Evolutionary conservation across 23 tunicate species (phyloP).

Genomic region (Trididemnum clinides): DNA sequence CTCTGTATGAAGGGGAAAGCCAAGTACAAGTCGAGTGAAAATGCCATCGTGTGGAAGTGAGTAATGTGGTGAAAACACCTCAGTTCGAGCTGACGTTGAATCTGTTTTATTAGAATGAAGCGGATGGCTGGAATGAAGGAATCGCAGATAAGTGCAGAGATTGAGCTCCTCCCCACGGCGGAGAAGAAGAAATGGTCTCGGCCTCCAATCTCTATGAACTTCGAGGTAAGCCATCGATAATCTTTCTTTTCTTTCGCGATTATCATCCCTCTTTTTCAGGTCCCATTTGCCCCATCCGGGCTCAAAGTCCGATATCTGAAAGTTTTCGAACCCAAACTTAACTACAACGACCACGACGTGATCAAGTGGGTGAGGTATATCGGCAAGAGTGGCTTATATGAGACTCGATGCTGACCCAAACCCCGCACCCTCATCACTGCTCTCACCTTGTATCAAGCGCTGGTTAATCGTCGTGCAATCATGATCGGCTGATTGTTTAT

Average conservation of each 20-base stretch:
- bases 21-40: constrained; percentile 93
- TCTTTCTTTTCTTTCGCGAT: too few species aligned
- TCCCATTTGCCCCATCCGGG: constrained; percentile 99
- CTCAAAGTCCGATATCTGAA: constrained; percentile 97
- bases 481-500: too few species aligned
- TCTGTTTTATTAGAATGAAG: constrained; percentile 63
- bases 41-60: constrained; percentile 99
- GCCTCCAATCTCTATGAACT: constrained; percentile 99
- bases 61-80: not conserved
- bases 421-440: too few species aligned
- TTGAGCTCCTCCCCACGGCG: constrained; percentile 90
- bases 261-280: constrained; percentile 44
- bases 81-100: not conserved
- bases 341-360: constrained; percentile 98
- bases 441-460: too few species aligned
- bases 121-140: constrained; percentile 99
- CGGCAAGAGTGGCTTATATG: constrained; percentile 93
- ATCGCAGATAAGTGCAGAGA: constrained; percentile 93
- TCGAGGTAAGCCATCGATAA: constrained; percentile 64
- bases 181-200: constrained; percentile 99
- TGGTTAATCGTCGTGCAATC: too few species aligned
- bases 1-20: constrained; percentile 98
- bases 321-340: constrained; percentile 96
- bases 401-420: constrained; percentile 77
- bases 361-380: constrained; percentile 99